These are phyloP conservation scores for Stenodera caucasica DNA, from an alignment of 2,888 invertebrate genomes.

Conservation along the genomic window DNA sequence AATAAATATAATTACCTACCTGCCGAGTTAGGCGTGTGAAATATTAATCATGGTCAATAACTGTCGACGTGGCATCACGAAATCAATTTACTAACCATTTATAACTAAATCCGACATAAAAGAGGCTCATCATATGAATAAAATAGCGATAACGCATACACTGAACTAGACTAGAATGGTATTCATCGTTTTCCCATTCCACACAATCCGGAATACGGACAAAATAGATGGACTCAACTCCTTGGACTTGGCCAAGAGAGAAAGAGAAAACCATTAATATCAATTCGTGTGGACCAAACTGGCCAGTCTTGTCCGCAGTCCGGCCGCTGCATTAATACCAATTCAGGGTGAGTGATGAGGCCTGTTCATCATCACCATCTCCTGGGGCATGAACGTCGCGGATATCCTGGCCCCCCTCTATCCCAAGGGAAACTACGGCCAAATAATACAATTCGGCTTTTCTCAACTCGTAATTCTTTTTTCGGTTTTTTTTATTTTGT, in stretches of 20 bases:
- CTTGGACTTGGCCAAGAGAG: slow-evolving; percentile 47
- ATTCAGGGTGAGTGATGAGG: slow-evolving; percentile 56
- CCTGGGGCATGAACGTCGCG: slow-evolving; percentile 46
- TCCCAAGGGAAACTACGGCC: slow-evolving; percentile 41
- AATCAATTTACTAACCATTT: slow-evolving; percentile 53
- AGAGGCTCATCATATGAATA: slow-evolving; percentile 53
- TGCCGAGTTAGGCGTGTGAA: slow-evolving; percentile 41
- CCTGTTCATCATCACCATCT: slow-evolving; percentile 56
- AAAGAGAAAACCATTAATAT: slow-evolving; percentile 53
- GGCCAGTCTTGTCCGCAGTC: slow-evolving; percentile 51
- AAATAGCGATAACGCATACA: slow-evolving; percentile 53
- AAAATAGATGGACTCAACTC: slow-evolving; percentile 33
- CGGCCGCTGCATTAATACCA: slow-evolving; percentile 57
- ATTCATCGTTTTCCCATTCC: slow-evolving; percentile 38
- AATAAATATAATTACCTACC: slow-evolving; percentile 42
- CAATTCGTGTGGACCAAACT: slow-evolving; percentile 53
- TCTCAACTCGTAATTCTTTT: too few species aligned
- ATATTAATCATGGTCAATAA: slow-evolving; percentile 52
- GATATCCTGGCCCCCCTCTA: slow-evolving; percentile 44
- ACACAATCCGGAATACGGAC: not conserved
- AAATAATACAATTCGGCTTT: slow-evolving; percentile 37
- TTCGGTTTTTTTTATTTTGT: too few species aligned
- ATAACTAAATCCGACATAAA: slow-evolving; percentile 51
- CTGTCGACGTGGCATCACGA: slow-evolving; percentile 43
- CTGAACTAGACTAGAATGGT: slow-evolving; percentile 36